Conservation (phyloP, 2,888 invertebrate genomes). For the Pecten maximus region DNA sequence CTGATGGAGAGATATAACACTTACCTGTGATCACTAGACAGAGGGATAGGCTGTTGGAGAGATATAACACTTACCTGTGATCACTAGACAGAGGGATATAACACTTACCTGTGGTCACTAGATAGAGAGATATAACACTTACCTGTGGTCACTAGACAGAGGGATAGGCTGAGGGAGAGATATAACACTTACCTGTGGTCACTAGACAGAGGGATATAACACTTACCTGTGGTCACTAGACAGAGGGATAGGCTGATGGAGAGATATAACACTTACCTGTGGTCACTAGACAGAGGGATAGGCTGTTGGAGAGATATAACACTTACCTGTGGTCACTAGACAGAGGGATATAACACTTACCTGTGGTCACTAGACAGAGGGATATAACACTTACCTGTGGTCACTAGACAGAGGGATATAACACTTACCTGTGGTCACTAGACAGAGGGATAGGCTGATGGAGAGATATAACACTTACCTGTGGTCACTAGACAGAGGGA, state of each 20-base stretch:
- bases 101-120: too few species aligned
- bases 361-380: too few species aligned
- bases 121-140: conserved; percentile 26
- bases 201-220: too few species aligned
- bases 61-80: not conserved
- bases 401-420: not conserved
- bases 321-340: conserved; percentile 60
- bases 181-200: not conserved
- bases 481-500: too few species aligned
- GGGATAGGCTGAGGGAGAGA: conserved; percentile 63
- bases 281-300: too few species aligned
- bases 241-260: conserved; percentile 67
- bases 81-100: too few species aligned
- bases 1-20: not conserved
- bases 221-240: conserved; percentile 60
- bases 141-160: conserved; percentile 60
- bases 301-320: not conserved
- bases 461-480: not conserved
- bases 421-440: conserved; percentile 59
- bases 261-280: not conserved
- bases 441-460: conserved; percentile 65
- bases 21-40: conserved; percentile 61
- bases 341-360: conserved; percentile 52
- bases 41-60: conserved; percentile 66
- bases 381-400: too few species aligned